These are phyloP conservation scores for Eupithecia insigniata DNA, from an alignment of 2,888 invertebrate species.

Conservation along the genomic window DNA sequence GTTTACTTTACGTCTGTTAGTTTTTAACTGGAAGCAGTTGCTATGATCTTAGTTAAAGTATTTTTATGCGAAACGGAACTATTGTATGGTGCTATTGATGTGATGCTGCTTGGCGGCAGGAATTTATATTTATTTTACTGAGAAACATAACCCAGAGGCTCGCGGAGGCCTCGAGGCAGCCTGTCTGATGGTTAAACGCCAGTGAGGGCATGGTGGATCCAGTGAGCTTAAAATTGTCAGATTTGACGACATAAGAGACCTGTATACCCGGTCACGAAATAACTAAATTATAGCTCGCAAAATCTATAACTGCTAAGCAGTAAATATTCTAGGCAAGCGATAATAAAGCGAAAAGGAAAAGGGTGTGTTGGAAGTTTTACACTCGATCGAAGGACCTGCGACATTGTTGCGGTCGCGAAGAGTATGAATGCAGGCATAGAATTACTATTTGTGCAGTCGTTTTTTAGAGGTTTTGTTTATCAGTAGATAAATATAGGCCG, in stretches of 20 bases:
- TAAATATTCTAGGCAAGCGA: neutral
- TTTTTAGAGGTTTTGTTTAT: too few relatives aligned
- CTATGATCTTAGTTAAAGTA: neutral
- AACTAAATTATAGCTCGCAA: neutral
- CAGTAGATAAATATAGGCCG: neutral
- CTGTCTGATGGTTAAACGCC: neutral
- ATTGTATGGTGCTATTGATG: neutral
- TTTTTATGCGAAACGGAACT: constrained; percentile 5
- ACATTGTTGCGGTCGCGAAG: neutral
- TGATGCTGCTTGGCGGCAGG: neutral
- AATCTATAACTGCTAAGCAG: neutral
- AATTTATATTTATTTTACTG: neutral
- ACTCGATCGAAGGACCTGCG: neutral
- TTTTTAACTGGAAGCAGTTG: neutral
- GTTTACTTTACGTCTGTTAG: constrained; percentile 4
- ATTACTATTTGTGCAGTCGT: too few relatives aligned
- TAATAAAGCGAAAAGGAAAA: neutral
- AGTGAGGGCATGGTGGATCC: too few relatives aligned
- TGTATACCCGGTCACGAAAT: too few relatives aligned
- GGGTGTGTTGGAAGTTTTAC: neutral
- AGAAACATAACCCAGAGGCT: neutral
- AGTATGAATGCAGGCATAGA: neutral
- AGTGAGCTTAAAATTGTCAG: too few relatives aligned
- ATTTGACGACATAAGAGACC: too few relatives aligned
- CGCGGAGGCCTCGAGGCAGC: neutral